Conservation (phyloP, 1,140 invertebrate genomes). For the Sycophila sp. region DNA sequence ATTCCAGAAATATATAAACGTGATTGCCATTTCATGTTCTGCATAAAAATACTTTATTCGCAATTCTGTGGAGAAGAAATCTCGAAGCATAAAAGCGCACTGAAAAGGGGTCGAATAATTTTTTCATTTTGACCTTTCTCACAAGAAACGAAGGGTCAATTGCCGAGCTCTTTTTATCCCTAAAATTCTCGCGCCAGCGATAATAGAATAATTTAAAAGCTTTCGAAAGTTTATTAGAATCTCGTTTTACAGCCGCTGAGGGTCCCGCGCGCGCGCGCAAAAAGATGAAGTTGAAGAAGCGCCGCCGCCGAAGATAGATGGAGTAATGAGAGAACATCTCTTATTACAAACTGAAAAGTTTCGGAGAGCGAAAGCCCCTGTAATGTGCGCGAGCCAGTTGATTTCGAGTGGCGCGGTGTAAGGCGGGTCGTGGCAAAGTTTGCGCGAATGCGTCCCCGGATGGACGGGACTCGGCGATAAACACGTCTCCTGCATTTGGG, state of each 20-base stretch:
- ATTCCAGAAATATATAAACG: no score
- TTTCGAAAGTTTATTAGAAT: conserved; percentile 33
- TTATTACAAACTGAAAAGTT: conserved; percentile 25
- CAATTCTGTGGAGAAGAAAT: no score
- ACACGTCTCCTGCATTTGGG: conserved; percentile 22
- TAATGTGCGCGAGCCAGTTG: conserved; percentile 1
- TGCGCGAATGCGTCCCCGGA: conserved; percentile 11
- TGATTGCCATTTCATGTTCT: no score
- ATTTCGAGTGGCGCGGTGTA: background rate
- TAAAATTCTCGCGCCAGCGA: no score
- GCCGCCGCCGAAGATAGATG: background rate
- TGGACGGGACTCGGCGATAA: conserved; percentile 14
- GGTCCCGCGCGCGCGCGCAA: background rate
- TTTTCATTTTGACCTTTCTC: no score
- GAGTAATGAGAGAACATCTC: conserved; percentile 35
- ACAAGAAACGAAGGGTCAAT: no score
- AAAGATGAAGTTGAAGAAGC: conserved; percentile 1
- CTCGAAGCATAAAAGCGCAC: no score
- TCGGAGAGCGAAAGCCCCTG: background rate
- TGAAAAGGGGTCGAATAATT: no score
- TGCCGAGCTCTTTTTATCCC: no score
- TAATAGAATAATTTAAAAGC: no score
- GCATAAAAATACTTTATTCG: no score
- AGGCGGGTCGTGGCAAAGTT: conserved; percentile 8
- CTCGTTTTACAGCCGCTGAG: conserved; percentile 20